phyloP scores from a whole-genome alignment of 2,797 vertebrate genomes.

The Spinus olivaceus region DNA sequence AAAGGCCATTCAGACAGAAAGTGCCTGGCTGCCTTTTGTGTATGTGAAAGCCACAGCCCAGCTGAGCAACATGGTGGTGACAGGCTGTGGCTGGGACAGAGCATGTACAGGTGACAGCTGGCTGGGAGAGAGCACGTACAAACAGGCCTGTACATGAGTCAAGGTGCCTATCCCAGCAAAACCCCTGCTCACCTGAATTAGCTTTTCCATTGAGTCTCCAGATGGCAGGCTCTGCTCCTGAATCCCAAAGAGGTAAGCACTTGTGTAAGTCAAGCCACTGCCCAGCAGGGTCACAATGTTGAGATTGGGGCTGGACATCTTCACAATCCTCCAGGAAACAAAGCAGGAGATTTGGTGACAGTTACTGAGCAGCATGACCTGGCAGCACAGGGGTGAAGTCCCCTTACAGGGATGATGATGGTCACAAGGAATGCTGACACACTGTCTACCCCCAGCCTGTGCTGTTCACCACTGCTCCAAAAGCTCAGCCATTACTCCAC shows the following conservation, averaged over 20 bases:
- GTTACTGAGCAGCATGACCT: not conserved
- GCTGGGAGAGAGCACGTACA: not conserved
- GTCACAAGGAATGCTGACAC: not conserved
- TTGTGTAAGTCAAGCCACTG: constrained; percentile 88
- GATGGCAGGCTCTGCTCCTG: constrained; percentile 72
- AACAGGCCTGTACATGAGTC: fast-evolving
- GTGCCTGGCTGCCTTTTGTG: not conserved
- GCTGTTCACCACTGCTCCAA: not conserved
- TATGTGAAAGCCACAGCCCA: not conserved
- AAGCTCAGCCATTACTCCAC: not conserved
- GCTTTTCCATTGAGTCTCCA: constrained; percentile 71
- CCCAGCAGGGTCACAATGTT: constrained; percentile 91
- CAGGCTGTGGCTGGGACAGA: not conserved
- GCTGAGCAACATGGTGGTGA: not conserved
- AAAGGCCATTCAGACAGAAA: not conserved
- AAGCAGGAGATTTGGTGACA: not conserved
- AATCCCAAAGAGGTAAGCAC: constrained; percentile 89
- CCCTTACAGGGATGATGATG: not conserved
- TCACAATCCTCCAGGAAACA: constrained; percentile 87
- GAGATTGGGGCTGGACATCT: constrained; percentile 99
- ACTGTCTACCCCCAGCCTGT: not conserved
- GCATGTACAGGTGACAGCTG: not conserved
- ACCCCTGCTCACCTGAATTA: constrained; percentile 82
- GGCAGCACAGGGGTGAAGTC: not conserved
- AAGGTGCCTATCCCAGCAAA: not conserved